Conservation (phyloP, 30 jellyfish, hydroid and myxozoan species). For the Aurelia aurita region DNA sequence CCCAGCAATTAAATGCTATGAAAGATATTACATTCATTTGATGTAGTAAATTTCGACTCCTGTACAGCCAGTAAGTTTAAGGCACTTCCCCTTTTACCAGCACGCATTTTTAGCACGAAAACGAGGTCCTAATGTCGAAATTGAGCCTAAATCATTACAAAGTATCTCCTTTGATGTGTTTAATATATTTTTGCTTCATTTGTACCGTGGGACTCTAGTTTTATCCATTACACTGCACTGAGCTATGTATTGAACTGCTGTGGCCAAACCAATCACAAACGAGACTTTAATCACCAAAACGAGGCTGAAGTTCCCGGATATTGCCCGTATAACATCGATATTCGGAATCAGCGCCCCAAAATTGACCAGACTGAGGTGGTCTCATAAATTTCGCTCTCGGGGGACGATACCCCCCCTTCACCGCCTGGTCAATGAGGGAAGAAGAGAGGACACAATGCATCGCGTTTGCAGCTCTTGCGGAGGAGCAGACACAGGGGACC, state of each 20-base stretch:
- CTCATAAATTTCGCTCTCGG: no score
- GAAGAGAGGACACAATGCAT: no score
- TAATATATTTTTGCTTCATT: no score
- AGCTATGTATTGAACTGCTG: constrained; percentile 1
- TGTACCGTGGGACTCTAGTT: no score
- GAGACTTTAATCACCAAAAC: not conserved
- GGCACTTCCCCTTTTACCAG: constrained; percentile 6
- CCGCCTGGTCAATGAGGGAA: no score
- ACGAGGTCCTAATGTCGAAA: not conserved
- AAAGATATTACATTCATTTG: not conserved
- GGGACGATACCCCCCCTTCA: no score
- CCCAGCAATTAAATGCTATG: not conserved
- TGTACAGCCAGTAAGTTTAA: not conserved
- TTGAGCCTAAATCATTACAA: not conserved
- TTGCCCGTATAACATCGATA: no score
- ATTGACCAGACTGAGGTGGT: no score
- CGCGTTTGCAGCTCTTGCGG: no score
- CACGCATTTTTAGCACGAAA: not conserved
- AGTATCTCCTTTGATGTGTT: not conserved
- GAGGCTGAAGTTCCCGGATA: constrained; percentile 11
- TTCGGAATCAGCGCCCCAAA: no score
- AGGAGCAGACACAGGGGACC: no score
- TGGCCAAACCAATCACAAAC: not conserved
- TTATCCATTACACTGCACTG: constrained; percentile 4
- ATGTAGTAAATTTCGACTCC: not conserved